Conservation (phyloP, 1,140 invertebrate genomes). For the Choristoneura fumiferana region DNA sequence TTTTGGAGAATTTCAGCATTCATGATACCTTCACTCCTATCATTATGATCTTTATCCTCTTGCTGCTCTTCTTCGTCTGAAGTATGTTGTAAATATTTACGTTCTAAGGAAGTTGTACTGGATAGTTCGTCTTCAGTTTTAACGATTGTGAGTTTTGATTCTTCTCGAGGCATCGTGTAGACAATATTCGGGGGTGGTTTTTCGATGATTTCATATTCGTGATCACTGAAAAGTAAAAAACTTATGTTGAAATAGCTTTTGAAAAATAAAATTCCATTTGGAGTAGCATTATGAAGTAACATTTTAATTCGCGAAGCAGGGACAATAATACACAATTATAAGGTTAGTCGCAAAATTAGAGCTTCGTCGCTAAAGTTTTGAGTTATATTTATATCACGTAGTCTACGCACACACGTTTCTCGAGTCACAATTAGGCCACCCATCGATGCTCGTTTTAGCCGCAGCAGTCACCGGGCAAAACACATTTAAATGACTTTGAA, state of each 20-base stretch:
- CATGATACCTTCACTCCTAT: slow-evolving; percentile 70
- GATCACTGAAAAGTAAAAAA: slow-evolving; percentile 83
- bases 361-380: slow-evolving; percentile 52
- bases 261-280: slow-evolving; percentile 6
- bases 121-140: slow-evolving; percentile 73
- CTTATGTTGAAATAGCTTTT: slow-evolving; percentile 10
- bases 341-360: slow-evolving; percentile 45
- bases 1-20: slow-evolving; percentile 74
- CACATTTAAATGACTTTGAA: slow-evolving; percentile 40
- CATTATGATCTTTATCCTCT: slow-evolving; percentile 57
- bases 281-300: slow-evolving; percentile 20
- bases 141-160: slow-evolving; percentile 48
- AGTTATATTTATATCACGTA: slow-evolving; percentile 60
- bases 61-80: slow-evolving; percentile 61
- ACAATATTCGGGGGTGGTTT: slow-evolving; percentile 67
- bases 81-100: slow-evolving; percentile 66
- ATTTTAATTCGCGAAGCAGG: slow-evolving; percentile 21
- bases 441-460: slow-evolving; percentile 71
- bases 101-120: slow-evolving; percentile 70
- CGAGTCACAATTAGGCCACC: slow-evolving; percentile 72
- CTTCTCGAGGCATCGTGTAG: slow-evolving; percentile 53
- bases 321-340: slow-evolving; percentile 26
- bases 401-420: slow-evolving; percentile 51
- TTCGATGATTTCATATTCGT: slow-evolving; percentile 92
- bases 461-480: slow-evolving; percentile 65